phyloP scores from a whole-genome alignment of 2,888 invertebrate species.

The Idaea straminata region DNA sequence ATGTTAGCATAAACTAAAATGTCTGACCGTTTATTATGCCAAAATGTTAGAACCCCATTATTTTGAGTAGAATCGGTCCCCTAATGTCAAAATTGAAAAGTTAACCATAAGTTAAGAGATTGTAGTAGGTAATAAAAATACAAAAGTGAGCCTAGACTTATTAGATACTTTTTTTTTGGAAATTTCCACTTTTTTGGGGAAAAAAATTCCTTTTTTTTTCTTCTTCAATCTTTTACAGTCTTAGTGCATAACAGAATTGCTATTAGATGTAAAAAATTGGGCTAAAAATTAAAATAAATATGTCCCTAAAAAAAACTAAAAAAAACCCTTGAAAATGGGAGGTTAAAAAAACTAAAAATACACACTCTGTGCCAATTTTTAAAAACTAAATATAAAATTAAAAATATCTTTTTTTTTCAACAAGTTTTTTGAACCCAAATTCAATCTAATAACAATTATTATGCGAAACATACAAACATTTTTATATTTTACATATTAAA shows the following conservation, averaged over 20 bases:
- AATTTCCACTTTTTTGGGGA: background rate
- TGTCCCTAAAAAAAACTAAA: background rate
- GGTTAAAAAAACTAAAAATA: background rate
- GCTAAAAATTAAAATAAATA: background rate
- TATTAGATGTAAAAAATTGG: background rate
- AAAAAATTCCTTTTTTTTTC: background rate
- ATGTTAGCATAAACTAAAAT: no score
- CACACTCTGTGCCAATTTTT: background rate
- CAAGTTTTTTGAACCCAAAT: background rate
- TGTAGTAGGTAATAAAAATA: constrained; percentile 28
- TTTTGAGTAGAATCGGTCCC: background rate
- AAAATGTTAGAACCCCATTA: no score
- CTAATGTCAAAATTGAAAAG: background rate
- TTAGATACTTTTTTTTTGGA: background rate
- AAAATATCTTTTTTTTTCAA: background rate
- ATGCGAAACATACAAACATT: background rate
- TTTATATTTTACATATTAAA: no score
- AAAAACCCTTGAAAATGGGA: background rate
- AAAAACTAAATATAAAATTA: background rate
- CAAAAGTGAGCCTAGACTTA: constrained; percentile 18
- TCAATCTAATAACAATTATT: background rate
- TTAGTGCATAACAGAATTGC: background rate
- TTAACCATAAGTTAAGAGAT: background rate
- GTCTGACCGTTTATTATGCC: no score
- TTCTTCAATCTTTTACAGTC: background rate